Evolutionary conservation across 1,140 invertebrate species (phyloP).

Genomic region (Drosophila pandora): DNA sequence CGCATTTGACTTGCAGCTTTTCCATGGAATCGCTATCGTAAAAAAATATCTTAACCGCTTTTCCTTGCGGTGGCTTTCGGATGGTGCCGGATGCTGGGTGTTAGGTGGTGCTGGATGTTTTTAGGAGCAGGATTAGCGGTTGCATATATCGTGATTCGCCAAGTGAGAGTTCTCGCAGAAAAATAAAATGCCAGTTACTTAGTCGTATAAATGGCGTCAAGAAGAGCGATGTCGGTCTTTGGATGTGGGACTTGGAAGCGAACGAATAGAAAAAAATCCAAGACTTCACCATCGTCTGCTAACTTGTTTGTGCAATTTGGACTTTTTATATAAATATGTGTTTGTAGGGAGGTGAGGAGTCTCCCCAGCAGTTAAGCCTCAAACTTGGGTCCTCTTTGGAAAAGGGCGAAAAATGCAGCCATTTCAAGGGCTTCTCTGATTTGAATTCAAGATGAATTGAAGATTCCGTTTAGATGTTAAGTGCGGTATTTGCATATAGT

Average conservation of each 20-base stretch:
- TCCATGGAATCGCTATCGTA: conserved; percentile 47
- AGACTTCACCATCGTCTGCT: conserved; percentile 8
- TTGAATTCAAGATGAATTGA: conserved; percentile 23
- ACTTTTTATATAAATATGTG: conserved; percentile 3
- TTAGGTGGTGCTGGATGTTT: conserved; percentile 23
- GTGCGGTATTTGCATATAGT: conserved; percentile 19
- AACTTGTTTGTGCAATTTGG: conserved; percentile 45
- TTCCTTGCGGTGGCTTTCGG: conserved; percentile 39
- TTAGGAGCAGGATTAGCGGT: conserved; percentile 52
- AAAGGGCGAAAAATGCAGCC: conserved; percentile 23
- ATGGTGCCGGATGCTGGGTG: conserved; percentile 8
- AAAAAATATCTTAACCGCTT: conserved; percentile 75
- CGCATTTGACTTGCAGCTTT: conserved; percentile 75
- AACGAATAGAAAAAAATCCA: neutral
- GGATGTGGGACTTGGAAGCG: neutral
- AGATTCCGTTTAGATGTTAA: conserved; percentile 5
- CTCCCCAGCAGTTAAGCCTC: conserved; percentile 24
- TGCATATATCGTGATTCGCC: conserved; percentile 63
- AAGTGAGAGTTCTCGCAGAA: conserved; percentile 31
- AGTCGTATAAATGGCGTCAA: conserved; percentile 62
- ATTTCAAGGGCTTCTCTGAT: conserved; percentile 15
- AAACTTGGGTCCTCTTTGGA: conserved; percentile 16
- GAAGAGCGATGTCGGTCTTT: conserved; percentile 23
- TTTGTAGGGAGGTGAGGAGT: neutral
- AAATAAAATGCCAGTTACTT: conserved; percentile 79